phyloP scores from a whole-genome alignment of 2,113 vertebrate species.

The Syngnathus typhle region DNA sequence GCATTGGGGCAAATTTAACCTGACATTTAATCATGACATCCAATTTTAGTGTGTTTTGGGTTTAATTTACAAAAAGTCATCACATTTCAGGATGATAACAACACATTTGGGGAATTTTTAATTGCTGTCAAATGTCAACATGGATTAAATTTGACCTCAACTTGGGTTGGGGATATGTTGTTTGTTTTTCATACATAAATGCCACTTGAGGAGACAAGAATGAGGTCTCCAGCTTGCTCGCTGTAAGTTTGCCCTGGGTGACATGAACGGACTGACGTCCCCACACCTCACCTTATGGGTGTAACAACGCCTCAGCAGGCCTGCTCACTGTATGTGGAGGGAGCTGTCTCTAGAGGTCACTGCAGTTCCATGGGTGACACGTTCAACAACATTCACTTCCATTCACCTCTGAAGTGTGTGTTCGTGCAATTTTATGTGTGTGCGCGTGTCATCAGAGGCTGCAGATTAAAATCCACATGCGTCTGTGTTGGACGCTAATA shows the following conservation, averaged over 20 bases:
- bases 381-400: background rate
- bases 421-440: slow-evolving; percentile 2
- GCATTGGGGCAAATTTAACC: no score
- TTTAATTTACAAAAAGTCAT: no score
- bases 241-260: slow-evolving; percentile 36
- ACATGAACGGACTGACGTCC: background rate
- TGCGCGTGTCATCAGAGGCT: slow-evolving; percentile 34
- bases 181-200: background rate
- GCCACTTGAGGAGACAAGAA: background rate
- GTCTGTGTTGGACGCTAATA: slow-evolving; percentile 27
- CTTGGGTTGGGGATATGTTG: no score
- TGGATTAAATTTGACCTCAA: background rate
- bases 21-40: no score
- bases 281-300: slow-evolving; percentile 35
- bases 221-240: background rate
- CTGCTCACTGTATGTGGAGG: slow-evolving; percentile 63
- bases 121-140: background rate
- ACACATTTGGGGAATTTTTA: background rate
- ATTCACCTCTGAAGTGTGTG: background rate
- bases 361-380: slow-evolving; percentile 77
- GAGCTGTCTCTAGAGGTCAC: slow-evolving; percentile 77
- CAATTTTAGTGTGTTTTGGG: no score
- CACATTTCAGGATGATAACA: no score
- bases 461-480: slow-evolving; percentile 43
- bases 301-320: slow-evolving; percentile 48